Evolutionary conservation across 2,113 vertebrate species (phyloP).

Genomic region (Poicephalus meyeri): DNA sequence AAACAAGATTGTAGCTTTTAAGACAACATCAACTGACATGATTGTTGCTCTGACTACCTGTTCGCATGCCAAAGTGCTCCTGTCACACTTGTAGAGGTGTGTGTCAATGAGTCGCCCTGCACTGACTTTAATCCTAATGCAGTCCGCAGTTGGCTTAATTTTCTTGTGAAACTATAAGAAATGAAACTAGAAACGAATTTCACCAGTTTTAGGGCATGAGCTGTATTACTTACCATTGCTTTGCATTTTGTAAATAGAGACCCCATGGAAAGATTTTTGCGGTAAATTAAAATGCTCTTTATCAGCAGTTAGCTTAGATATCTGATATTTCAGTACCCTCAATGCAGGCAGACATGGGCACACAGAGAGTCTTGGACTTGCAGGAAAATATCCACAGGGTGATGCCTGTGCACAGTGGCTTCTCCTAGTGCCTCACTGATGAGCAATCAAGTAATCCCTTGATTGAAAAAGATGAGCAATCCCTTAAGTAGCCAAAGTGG

Average conservation of each 20-base stretch:
- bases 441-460: neutral
- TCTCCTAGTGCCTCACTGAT: neutral
- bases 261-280: neutral
- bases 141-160: neutral
- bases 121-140: neutral
- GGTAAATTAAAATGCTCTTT: neutral
- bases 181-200: neutral
- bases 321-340: neutral
- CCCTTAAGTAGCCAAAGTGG: neutral
- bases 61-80: neutral
- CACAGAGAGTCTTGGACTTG: neutral
- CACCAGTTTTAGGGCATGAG: neutral
- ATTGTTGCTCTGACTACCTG: neutral
- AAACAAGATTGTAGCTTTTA: neutral
- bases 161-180: neutral
- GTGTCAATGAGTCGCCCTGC: fast-evolving
- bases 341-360: neutral
- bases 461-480: too few species aligned
- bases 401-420: neutral
- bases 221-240: neutral
- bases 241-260: neutral
- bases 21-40: neutral
- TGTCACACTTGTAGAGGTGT: neutral
- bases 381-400: neutral
- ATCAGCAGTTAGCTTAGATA: neutral